Base-by-base conservation (phyloP, 2,113 vertebrate genomes). In the Dipodomys ordii region DNA sequence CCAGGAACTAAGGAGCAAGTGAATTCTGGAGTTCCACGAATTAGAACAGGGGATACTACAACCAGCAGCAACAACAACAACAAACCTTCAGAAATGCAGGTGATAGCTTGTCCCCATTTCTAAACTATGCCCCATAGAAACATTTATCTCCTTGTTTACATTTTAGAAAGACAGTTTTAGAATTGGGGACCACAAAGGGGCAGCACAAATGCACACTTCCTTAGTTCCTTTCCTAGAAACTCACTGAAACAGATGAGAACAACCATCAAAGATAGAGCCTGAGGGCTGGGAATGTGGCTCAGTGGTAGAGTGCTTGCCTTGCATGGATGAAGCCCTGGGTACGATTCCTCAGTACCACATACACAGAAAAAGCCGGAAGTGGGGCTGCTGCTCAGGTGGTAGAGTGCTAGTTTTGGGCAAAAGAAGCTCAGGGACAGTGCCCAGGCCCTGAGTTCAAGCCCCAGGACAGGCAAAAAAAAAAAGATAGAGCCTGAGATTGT, bases 131-230 rank as follows among this genome's bases (percentile, higher is more conserved):
- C 15, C 53, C 53, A 57, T 10, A 30, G 65, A 32, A 89, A 71
- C 1, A 53, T 28, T 68, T 81, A 49, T 74, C 78, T 82, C 49
- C 53, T 81, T 82, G 71, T 53, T 90, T 90, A 81, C 69, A 19
- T 81, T 81, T 92, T 86, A 86, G 76, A 90, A 89, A 85, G 83
- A 73, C 12, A 79, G 62, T 57, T 74, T 81, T 15, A 32, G 30
- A 77, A 49, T 22, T 32, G n/a, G 86, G 86, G 90, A 15, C 69
- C 71, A 57, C 28, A 69, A 82, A 49, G n/a, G 86, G 64, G 77
- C 28, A 82, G 39, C 92, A 92, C 82, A 0, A 77, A 81, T 71
- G 30, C 46, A 84, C 62, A 62, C 74, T 88, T 92, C 78, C 72
- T 88, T 69, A 85, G 9, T 71, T 79, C 32, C 22, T 27, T 20